Conservation (phyloP, 2,888 invertebrate genomes). For the Chymomyza amoena region DNA sequence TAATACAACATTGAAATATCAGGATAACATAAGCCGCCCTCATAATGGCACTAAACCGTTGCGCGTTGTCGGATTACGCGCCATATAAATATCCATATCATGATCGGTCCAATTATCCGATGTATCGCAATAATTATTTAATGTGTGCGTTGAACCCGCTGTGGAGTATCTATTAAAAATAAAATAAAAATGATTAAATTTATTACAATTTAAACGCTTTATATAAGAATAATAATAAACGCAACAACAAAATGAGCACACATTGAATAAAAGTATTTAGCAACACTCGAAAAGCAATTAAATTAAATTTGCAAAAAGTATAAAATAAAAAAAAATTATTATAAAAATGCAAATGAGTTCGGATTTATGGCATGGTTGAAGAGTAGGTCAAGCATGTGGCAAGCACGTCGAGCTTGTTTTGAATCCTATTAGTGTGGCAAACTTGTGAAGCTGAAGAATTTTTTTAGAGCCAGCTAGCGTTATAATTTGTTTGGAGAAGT, state of each 20-base stretch:
- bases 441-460: neutral
- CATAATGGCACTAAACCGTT: conserved; percentile 91
- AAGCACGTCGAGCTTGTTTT: neutral
- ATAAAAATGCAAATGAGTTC: neutral
- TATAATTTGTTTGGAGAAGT: too few relatives aligned
- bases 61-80: conserved; percentile 91
- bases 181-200: neutral
- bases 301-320: neutral
- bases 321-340: neutral
- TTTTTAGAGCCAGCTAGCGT: too few relatives aligned
- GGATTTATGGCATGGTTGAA: neutral
- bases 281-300: neutral
- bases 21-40: conserved; percentile 79
- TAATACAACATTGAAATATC: conserved; percentile 79
- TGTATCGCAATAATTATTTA: conserved; percentile 92
- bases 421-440: neutral
- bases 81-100: conserved; percentile 97
- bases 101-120: conserved; percentile 96
- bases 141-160: conserved; percentile 89
- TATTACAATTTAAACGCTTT: neutral
- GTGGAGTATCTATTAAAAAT: conserved; percentile 82
- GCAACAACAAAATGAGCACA: neutral
- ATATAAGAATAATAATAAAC: neutral
- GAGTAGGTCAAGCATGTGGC: neutral
- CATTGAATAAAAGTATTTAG: neutral